Conservation (phyloP, 2,797 vertebrate species). For the Tenualosa thibaudeaui region DNA sequence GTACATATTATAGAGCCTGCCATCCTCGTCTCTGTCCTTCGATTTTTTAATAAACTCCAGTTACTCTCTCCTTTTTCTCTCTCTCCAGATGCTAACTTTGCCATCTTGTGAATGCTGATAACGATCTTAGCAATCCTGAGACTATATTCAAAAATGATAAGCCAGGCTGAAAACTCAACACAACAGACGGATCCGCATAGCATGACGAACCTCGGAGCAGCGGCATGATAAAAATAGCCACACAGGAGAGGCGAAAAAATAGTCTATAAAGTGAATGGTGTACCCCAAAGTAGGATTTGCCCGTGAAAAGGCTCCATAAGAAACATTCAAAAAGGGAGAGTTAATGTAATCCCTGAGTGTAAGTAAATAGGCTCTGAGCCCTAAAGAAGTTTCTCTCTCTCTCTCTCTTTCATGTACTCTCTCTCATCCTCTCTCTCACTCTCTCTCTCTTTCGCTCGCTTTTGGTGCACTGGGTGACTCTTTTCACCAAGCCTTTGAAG, state of each 20-base stretch:
- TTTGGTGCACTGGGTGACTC: not conserved
- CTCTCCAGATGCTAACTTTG: not conserved
- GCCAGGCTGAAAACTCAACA: not conserved
- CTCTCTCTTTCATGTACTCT: not conserved
- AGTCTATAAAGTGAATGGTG: not conserved
- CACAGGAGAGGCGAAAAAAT: not conserved
- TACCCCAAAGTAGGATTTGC: not conserved
- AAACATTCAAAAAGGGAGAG: slow-evolving; percentile 52
- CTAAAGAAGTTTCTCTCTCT: not conserved
- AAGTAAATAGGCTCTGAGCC: slow-evolving; percentile 63
- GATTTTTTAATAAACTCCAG: slow-evolving; percentile 1
- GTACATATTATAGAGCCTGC: not conserved
- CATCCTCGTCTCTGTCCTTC: not conserved
- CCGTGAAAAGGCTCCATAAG: slow-evolving; percentile 46
- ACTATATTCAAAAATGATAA: slow-evolving; percentile 6
- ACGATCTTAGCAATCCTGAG: not conserved
- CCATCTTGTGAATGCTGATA: not conserved
- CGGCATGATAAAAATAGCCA: not conserved
- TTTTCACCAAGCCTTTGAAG: not conserved
- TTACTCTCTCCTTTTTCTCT: not conserved
- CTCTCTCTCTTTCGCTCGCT: not conserved
- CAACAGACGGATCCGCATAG: not conserved
- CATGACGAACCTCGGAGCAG: not conserved
- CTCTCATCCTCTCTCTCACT: no score
- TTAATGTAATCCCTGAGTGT: slow-evolving; percentile 62